phyloP scores from a whole-genome alignment of 2,797 vertebrate species.

The Choloepus didactylus region DNA sequence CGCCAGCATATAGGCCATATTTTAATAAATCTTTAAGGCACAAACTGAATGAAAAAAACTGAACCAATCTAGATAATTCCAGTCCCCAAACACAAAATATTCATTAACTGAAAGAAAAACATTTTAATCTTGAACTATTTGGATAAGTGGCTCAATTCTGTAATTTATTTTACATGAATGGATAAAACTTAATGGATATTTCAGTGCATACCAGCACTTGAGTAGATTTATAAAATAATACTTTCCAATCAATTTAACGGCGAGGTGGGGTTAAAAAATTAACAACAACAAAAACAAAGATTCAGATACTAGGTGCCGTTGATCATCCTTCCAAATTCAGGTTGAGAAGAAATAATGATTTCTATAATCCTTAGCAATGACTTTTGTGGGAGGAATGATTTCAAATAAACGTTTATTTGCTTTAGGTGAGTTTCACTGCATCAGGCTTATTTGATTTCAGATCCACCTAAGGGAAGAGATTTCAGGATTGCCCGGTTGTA shows the following conservation, averaged over 20 bases:
- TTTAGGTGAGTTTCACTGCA: constrained; percentile 84
- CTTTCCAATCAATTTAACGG: constrained; percentile 7
- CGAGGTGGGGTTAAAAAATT: constrained; percentile 29
- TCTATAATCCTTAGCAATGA: constrained; percentile 81
- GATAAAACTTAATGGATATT: constrained; percentile 19
- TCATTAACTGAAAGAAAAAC: constrained; percentile 55
- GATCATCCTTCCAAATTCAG: constrained; percentile 20
- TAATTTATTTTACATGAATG: constrained; percentile 44
- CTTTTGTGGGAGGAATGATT: constrained; percentile 70
- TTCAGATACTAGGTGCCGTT: neutral
- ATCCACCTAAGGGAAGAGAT: constrained; percentile 80
- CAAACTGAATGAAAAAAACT: constrained; percentile 47
- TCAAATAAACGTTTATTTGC: constrained; percentile 87
- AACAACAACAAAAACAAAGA: neutral
- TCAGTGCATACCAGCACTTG: neutral
- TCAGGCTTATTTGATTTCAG: constrained; percentile 86
- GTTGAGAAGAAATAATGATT: constrained; percentile 81
- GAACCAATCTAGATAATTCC: neutral
- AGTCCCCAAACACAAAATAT: neutral
- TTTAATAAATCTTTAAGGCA: constrained; percentile 45
- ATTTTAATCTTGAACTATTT: constrained; percentile 56
- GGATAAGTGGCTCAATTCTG: constrained; percentile 36
- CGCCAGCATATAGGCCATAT: neutral
- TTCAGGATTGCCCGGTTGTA: constrained; percentile 79
- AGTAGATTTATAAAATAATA: constrained; percentile 56